A percentile compares a stretch with the other conserved stretches of the same genome.
Evolutionary conservation across 1,140 invertebrate species (phyloP).

Genomic region (Sweltsa coloradensis): DNA sequence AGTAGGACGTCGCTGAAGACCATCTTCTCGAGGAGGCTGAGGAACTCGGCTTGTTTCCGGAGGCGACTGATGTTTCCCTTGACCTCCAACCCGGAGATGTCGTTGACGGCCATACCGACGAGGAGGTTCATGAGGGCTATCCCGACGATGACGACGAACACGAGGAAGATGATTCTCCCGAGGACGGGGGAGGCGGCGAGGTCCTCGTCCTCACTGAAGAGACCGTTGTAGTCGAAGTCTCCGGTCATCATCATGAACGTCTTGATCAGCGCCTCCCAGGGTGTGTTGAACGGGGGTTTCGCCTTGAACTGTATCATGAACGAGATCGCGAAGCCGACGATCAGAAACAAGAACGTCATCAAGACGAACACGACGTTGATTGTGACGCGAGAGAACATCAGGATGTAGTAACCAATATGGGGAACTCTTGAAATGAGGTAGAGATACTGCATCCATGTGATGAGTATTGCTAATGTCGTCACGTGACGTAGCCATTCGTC

Average conservation of each 20-base stretch:
- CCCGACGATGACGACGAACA: constrained; percentile 45
- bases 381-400: constrained; percentile 39
- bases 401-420: constrained; percentile 36
- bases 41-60: constrained; percentile 6
- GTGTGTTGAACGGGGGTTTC: constrained; percentile 30
- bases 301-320: constrained; percentile 38
- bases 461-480: constrained; percentile 33
- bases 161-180: constrained; percentile 38
- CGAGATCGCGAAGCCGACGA: constrained; percentile 38
- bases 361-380: constrained; percentile 34
- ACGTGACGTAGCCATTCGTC: constrained; percentile 35
- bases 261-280: constrained; percentile 34
- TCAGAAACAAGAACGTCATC: constrained; percentile 33
- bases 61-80: constrained; percentile 28
- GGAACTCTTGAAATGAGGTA: constrained; percentile 38
- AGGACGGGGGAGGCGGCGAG: constrained; percentile 13
- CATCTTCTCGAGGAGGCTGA: constrained; percentile 1
- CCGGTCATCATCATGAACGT: constrained; percentile 44
- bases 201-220: constrained; percentile 28
- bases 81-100: constrained; percentile 42
- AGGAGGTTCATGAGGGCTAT: constrained; percentile 49
- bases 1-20: background rate
- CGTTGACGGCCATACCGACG: constrained; percentile 48
- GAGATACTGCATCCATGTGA: constrained; percentile 39
- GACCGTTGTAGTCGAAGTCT: constrained; percentile 36